phyloP scores from a whole-genome alignment of 2,113 vertebrate species.

The Rissa tridactyla region DNA sequence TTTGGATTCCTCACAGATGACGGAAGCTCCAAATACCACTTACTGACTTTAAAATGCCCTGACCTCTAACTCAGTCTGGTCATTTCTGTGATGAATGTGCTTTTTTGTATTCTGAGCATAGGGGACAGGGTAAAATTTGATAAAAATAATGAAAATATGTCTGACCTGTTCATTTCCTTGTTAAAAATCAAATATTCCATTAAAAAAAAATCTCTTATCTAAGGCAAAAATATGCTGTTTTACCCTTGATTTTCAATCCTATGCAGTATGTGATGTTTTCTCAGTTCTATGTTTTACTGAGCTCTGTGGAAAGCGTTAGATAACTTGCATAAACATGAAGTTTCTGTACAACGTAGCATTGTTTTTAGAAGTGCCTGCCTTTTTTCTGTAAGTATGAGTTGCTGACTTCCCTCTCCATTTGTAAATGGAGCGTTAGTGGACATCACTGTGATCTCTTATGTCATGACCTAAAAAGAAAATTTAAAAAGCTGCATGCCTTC shows the following conservation, averaged over 20 bases:
- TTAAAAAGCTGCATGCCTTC: neutral
- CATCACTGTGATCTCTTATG: constrained; percentile 16
- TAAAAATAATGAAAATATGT: neutral
- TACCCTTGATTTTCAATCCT: neutral
- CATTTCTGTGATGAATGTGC: neutral
- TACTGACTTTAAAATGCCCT: neutral
- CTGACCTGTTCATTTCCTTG: neutral
- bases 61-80: neutral
- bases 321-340: neutral
- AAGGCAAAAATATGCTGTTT: neutral
- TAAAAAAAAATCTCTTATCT: neutral
- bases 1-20: neutral
- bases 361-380: neutral
- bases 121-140: neutral
- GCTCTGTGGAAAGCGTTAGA: neutral
- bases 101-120: neutral
- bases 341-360: neutral
- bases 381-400: neutral
- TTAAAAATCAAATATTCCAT: neutral
- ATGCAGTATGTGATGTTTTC: neutral
- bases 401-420: neutral
- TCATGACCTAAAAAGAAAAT: constrained; percentile 24
- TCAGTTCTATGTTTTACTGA: neutral
- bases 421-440: neutral
- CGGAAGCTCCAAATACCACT: neutral